Percentiles rank a stretch among this genome's conserved stretches.
Conservation (phyloP, 2,888 invertebrate genomes). For the Megalurothrips usitatus region DNA sequence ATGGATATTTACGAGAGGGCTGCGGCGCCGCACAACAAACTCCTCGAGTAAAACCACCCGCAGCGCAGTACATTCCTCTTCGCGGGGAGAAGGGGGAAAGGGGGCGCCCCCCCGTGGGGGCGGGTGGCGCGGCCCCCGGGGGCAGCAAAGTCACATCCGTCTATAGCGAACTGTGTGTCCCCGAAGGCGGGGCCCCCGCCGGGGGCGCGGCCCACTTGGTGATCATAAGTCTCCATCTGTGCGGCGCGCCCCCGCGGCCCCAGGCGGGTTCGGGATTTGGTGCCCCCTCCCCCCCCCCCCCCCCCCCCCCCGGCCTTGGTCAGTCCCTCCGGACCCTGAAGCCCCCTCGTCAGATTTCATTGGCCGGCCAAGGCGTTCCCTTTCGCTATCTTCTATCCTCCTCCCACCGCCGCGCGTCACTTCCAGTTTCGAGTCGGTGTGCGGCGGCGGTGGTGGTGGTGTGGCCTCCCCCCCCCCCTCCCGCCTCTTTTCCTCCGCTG, state of each 20-base stretch:
- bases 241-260: background rate
- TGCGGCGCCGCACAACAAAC: background rate
- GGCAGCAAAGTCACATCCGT: background rate
- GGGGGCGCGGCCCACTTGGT: background rate
- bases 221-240: conserved; percentile 22
- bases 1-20: conserved; percentile 11
- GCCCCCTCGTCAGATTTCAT: background rate
- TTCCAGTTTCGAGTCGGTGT: background rate
- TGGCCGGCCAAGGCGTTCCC: background rate
- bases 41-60: too few species aligned
- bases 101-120: background rate
- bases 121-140: background rate
- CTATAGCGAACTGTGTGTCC: background rate
- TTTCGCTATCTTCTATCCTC: background rate
- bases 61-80: background rate
- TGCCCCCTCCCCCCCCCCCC: background rate
- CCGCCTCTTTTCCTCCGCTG: too few species aligned
- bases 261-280: too few species aligned
- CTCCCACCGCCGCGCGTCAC: background rate
- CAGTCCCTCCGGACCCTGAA: too few species aligned
- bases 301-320: background rate
- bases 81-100: too few species aligned
- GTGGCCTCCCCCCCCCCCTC: background rate
- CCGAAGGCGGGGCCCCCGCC: background rate
- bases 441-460: background rate